These are phyloP conservation scores for Tragelaphus strepsiceros DNA, from an alignment of 2,113 vertebrate genomes.

Conservation along the genomic window DNA sequence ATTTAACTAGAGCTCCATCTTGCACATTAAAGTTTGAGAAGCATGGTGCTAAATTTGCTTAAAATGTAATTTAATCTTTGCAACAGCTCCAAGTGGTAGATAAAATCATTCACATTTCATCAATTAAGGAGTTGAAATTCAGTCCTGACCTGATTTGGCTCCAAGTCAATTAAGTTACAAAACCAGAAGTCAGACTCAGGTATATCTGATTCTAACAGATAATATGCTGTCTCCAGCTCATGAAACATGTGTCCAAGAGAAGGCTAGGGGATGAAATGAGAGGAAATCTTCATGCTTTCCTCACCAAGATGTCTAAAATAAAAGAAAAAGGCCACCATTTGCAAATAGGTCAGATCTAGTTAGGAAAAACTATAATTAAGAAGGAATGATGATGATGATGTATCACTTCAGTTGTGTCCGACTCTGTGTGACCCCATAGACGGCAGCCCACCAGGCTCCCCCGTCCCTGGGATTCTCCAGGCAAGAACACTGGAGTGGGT, in stretches of 20 bases:
- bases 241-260: neutral
- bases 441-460: no score
- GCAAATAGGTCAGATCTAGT: neutral
- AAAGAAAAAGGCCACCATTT: neutral
- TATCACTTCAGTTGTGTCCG: no score
- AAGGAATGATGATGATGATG: neutral
- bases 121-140: neutral
- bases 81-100: neutral
- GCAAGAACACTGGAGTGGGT: no score
- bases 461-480: no score
- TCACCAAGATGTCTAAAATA: neutral
- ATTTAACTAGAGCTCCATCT: neutral
- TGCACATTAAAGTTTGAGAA: neutral
- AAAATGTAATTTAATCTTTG: neutral
- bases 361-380: slow-evolving; percentile 17
- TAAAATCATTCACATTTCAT: neutral
- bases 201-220: neutral
- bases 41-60: neutral
- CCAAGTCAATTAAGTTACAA: neutral
- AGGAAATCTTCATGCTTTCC: neutral
- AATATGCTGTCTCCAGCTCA: neutral
- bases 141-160: neutral
- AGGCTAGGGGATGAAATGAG: neutral
- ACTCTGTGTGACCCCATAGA: no score
- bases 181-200: neutral